phyloP scores from a whole-genome alignment of 2,113 vertebrate species.

The Ophthalmolycus amberensis region DNA sequence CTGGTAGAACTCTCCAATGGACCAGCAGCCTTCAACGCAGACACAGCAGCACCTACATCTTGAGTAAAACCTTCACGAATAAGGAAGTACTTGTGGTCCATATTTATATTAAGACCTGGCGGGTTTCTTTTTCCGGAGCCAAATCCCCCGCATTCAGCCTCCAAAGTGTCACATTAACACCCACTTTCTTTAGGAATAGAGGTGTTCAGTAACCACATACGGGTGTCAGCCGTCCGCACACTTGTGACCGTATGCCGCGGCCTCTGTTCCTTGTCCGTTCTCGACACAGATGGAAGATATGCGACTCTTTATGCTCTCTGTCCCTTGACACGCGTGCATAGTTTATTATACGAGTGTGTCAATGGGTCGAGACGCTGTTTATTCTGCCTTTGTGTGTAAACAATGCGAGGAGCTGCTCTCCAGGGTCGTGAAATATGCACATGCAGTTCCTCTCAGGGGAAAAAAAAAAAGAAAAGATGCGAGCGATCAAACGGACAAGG shows the following conservation, averaged over 20 bases:
- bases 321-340: neutral
- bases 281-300: neutral
- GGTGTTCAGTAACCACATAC: neutral
- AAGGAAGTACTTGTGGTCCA: neutral
- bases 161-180: neutral
- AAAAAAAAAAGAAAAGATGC: neutral
- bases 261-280: too few species aligned
- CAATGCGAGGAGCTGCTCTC: conserved; percentile 20
- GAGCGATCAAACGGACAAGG: neutral
- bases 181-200: neutral
- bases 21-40: neutral
- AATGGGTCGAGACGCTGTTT: neutral
- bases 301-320: neutral
- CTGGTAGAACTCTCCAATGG: neutral
- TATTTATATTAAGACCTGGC: neutral
- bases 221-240: neutral
- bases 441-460: neutral
- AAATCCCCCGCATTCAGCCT: too few species aligned
- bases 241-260: neutral
- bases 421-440: conserved; percentile 14
- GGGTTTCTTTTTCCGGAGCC: too few species aligned
- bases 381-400: conserved; percentile 28
- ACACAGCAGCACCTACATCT: neutral
- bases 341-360: neutral
- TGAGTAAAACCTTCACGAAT: neutral